Percentiles rank a stretch among this genome's conserved stretches.
Evolutionary conservation across 2,888 invertebrate genomes (phyloP).

Genomic region (Acanthacorydalis orientalis): DNA sequence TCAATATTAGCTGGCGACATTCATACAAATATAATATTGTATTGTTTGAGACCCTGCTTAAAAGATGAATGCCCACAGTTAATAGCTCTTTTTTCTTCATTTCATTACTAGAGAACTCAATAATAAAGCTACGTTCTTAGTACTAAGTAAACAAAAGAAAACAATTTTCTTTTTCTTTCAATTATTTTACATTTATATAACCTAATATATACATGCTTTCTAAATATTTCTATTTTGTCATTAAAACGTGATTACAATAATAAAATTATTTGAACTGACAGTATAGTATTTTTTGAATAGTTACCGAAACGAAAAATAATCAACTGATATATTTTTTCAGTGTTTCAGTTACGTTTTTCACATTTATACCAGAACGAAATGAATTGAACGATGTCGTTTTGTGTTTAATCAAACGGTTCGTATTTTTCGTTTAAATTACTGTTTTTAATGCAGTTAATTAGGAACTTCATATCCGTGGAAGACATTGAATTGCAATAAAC

Average conservation of each 20-base stretch:
- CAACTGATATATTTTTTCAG: too few species aligned
- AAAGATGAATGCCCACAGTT: slow-evolving; percentile 24
- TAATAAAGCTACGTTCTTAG: not conserved
- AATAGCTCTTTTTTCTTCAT: slow-evolving; percentile 8
- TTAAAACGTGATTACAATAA: too few species aligned
- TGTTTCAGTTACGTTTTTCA: too few species aligned
- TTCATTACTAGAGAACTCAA: not conserved
- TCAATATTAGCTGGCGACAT: slow-evolving; percentile 20
- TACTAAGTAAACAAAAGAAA: not conserved
- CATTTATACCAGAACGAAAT: too few species aligned
- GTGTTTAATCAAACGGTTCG: too few species aligned
- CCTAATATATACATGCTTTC: too few species aligned
- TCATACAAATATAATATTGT: slow-evolving; percentile 22
- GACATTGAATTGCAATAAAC: not conserved
- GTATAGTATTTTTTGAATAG: too few species aligned
- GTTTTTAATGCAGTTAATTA: not conserved
- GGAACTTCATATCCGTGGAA: slow-evolving; percentile 7
- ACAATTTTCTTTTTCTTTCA: not conserved
- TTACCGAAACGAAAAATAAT: too few species aligned
- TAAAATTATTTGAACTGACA: too few species aligned
- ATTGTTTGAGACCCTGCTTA: slow-evolving; percentile 29
- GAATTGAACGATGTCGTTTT: too few species aligned
- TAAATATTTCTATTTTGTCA: too few species aligned
- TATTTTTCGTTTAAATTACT: not conserved
- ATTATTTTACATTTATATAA: too few species aligned